Conservation (phyloP, 1,140 invertebrate species). For the Phortica variegata region DNA sequence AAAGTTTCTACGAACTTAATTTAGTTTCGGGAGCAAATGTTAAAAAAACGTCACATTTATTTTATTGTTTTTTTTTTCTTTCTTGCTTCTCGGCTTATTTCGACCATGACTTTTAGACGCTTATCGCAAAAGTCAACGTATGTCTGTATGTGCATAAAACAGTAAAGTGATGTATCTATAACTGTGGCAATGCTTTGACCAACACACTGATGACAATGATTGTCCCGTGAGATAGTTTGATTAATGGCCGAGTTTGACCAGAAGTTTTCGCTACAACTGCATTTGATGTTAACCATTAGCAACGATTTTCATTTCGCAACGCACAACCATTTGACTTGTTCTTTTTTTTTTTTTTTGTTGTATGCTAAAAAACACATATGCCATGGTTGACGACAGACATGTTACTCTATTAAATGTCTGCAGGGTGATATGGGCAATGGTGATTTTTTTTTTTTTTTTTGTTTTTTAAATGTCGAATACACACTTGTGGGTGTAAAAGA, state of each 20-base stretch:
- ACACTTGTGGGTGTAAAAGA: slow-evolving; percentile 21
- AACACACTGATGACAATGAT: slow-evolving; percentile 21
- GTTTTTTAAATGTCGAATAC: slow-evolving; percentile 14
- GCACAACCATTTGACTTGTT: no score
- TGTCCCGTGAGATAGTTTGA: slow-evolving; percentile 52
- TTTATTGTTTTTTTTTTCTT: no score
- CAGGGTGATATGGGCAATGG: no score
- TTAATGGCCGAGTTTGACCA: slow-evolving; percentile 40
- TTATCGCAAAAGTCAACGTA: slow-evolving; percentile 38
- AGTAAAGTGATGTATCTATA: neutral
- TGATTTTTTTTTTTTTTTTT: slow-evolving; percentile 5
- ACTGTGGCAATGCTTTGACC: neutral
- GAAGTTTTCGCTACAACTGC: no score
- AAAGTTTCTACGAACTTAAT: slow-evolving; percentile 20
- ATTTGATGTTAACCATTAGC: no score
- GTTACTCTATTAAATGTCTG: no score
- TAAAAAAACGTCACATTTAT: slow-evolving; percentile 48
- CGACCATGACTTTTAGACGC: slow-evolving; percentile 25
- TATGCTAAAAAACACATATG: no score
- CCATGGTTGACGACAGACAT: no score
- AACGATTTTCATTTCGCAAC: no score
- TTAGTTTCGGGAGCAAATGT: slow-evolving; percentile 37
- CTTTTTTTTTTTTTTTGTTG: no score
- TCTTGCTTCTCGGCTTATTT: no score
- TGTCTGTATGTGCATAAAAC: slow-evolving; percentile 43